Conservation (phyloP, 2,888 invertebrate genomes). For the Aleiodes alternator region DNA sequence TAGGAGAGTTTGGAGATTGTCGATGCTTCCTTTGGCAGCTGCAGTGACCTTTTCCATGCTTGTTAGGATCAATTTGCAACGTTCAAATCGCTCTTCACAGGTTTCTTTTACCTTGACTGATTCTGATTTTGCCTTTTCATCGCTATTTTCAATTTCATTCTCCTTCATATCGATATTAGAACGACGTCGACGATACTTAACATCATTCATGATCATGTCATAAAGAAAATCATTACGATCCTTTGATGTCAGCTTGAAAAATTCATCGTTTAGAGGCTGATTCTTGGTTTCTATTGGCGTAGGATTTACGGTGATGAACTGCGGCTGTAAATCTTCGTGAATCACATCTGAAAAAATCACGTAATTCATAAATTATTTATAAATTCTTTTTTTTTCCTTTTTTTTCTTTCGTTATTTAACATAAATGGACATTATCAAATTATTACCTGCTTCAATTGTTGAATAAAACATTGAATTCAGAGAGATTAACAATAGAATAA, state of each 20-base stretch:
- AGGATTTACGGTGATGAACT: no score
- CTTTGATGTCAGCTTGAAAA: conserved; percentile 31
- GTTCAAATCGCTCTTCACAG: conserved; percentile 49
- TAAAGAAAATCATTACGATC: not conserved
- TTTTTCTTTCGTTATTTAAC: not conserved
- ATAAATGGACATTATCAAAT: not conserved
- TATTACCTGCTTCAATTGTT: conserved; percentile 46
- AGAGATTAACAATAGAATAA: conserved; percentile 37
- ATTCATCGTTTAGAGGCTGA: conserved; percentile 12
- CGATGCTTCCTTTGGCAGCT: conserved; percentile 40
- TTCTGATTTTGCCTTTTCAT: conserved; percentile 37
- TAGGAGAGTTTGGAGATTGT: conserved; percentile 36
- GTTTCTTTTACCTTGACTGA: conserved; percentile 28
- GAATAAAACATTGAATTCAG: conserved; percentile 40
- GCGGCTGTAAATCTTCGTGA: no score
- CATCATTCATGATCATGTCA: not conserved
- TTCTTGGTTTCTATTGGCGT: no score
- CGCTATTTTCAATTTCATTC: conserved; percentile 29
- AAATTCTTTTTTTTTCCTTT: not conserved
- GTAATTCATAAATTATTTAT: not conserved
- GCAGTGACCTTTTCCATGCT: conserved; percentile 42
- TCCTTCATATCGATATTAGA: conserved; percentile 1
- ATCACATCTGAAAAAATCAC: no score
- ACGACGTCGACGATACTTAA: conserved; percentile 21
- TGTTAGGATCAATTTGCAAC: conserved; percentile 51